A percentile compares a stretch with the other conserved stretches of the same genome.
These are phyloP conservation scores for Syngnathus floridae DNA, from an alignment of 2,113 vertebrate genomes.

Conservation along the genomic window DNA sequence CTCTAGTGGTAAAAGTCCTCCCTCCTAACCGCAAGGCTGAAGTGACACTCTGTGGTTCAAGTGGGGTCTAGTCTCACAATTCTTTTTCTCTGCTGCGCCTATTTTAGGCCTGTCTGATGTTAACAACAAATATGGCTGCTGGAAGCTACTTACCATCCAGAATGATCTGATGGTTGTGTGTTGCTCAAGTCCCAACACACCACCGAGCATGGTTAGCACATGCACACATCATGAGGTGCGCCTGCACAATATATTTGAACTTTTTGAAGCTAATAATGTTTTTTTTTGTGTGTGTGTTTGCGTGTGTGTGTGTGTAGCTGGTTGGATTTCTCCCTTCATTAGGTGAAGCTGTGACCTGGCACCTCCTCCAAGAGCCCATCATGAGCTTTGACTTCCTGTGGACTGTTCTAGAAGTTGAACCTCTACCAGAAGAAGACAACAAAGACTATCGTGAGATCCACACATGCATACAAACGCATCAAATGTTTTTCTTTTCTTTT, in stretches of 20 bases:
- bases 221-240: slow-evolving; percentile 7
- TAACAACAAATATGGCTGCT: slow-evolving; percentile 56
- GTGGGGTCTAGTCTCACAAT: slow-evolving; percentile 2
- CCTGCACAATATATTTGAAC: not conserved
- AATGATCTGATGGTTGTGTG: slow-evolving; percentile 71
- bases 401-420: slow-evolving; percentile 64
- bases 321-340: slow-evolving; percentile 61
- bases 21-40: slow-evolving; percentile 16
- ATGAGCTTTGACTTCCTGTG: slow-evolving; percentile 67
- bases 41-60: not conserved
- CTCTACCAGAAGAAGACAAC: slow-evolving; percentile 66
- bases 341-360: slow-evolving; percentile 61
- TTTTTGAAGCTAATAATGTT: not conserved
- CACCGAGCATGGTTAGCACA: slow-evolving; percentile 65
- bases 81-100: not conserved
- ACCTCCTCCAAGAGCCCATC: slow-evolving; percentile 54
- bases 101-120: slow-evolving; percentile 21
- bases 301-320: slow-evolving; percentile 52
- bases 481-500: not conserved
- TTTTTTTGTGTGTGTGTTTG: not conserved
- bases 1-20: slow-evolving; percentile 58
- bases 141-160: slow-evolving; percentile 69
- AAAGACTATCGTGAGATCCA: slow-evolving; percentile 58
- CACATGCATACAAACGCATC: not conserved
- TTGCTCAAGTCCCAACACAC: slow-evolving; percentile 72